Conservation (phyloP, 2,888 invertebrate genomes). For the Dorcus hopei region DNA sequence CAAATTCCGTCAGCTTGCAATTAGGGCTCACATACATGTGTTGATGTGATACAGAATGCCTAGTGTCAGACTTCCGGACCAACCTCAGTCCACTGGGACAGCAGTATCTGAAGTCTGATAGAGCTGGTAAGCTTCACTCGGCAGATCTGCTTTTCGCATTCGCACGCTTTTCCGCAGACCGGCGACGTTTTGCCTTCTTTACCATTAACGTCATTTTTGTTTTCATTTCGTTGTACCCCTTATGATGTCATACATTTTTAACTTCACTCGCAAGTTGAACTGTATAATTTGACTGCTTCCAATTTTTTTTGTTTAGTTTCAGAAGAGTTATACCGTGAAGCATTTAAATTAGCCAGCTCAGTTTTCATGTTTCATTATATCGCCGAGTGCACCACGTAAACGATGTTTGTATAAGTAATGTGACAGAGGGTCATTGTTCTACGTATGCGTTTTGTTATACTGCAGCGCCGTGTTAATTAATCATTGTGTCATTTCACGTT, state of each 20-base stretch:
- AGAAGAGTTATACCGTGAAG: no score
- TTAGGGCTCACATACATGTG: constrained; percentile 9
- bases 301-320: no score
- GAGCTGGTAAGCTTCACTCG: constrained; percentile 67
- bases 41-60: constrained; percentile 40
- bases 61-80: constrained; percentile 74
- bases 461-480: no score
- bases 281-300: not conserved
- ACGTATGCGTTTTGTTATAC: no score
- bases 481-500: no score
- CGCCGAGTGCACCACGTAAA: no score
- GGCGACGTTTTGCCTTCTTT: constrained; percentile 5
- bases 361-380: no score
- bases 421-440: no score
- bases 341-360: no score
- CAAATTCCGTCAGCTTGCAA: no score
- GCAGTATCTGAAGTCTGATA: constrained; percentile 80
- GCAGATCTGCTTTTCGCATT: constrained; percentile 18
- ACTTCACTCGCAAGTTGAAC: not conserved
- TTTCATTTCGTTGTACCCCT: not conserved
- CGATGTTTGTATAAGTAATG: no score
- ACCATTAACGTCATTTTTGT: not conserved
- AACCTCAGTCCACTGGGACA: constrained; percentile 76
- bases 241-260: not conserved
- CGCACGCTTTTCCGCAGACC: constrained; percentile 16